Conservation (phyloP, 2,797 vertebrate genomes). For the Eptatretus atami region DNA sequence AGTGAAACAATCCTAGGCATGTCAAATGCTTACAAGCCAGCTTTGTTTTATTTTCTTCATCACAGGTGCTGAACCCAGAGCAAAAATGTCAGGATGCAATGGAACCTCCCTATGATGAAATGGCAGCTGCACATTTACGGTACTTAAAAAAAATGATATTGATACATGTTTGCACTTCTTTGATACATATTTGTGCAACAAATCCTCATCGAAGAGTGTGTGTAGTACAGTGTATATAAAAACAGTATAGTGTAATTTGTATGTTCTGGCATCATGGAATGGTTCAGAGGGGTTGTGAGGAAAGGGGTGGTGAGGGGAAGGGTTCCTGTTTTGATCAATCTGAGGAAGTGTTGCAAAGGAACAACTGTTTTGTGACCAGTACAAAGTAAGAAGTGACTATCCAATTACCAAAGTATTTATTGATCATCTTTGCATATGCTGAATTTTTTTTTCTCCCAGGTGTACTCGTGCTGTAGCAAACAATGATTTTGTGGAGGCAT, state of each 20-base stretch:
- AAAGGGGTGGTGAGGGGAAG: too few species aligned
- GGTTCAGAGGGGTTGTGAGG: too few species aligned
- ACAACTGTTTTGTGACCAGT: too few species aligned
- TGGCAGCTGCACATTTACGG: slow-evolving; percentile 85
- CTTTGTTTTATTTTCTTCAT: slow-evolving; percentile 6
- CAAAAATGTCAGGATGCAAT: slow-evolving; percentile 75
- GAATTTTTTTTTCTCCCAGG: slow-evolving; percentile 17
- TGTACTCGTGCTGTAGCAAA: slow-evolving; percentile 58
- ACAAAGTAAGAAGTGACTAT: too few species aligned
- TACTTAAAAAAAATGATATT: slow-evolving; percentile 13
- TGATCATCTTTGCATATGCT: too few species aligned
- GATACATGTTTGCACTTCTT: not conserved
- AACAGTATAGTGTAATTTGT: too few species aligned
- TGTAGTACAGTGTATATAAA: not conserved
- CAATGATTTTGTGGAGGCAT: slow-evolving; percentile 78
- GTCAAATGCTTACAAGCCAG: slow-evolving; percentile 7
- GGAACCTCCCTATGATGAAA: slow-evolving; percentile 73
- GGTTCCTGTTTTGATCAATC: too few species aligned
- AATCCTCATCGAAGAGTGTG: not conserved
- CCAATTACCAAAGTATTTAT: too few species aligned
- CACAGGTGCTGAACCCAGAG: slow-evolving; percentile 34
- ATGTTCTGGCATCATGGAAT: too few species aligned
- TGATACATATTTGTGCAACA: not conserved
- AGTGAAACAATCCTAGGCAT: too few species aligned
- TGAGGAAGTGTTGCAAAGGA: too few species aligned